These are phyloP conservation scores for Trichopria drosophilae DNA, from an alignment of 2,888 invertebrate species.

Conservation along the genomic window DNA sequence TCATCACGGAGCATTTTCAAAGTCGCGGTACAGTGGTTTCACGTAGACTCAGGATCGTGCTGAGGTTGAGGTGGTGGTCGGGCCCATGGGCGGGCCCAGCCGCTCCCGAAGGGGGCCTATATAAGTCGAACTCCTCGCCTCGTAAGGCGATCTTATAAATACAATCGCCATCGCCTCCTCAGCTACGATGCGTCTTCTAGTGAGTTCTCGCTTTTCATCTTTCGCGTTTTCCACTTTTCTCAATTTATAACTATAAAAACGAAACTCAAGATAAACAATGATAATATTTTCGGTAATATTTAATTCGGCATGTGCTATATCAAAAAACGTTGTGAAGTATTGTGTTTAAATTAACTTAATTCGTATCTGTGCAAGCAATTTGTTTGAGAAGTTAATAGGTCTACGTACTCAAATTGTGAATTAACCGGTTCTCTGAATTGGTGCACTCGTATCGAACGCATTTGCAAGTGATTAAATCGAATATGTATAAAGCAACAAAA, in stretches of 20 bases:
- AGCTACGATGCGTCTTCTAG: constrained; percentile 48
- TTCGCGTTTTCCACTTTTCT: neutral
- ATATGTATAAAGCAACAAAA: too few relatives aligned
- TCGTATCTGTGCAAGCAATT: too few relatives aligned
- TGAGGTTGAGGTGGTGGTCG: constrained; percentile 49
- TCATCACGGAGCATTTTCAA: constrained; percentile 36
- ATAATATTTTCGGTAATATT: neutral
- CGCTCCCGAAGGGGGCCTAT: constrained; percentile 56
- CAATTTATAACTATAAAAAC: neutral
- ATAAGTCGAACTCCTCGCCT: constrained; percentile 34
- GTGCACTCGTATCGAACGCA: too few relatives aligned
- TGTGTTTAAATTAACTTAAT: too few relatives aligned
- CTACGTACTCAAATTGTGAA: too few relatives aligned
- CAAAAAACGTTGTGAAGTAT: too few relatives aligned
- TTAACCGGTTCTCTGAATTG: too few relatives aligned
- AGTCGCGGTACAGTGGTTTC: constrained; percentile 38
- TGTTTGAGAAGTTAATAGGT: too few relatives aligned
- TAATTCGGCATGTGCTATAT: too few relatives aligned
- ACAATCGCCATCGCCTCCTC: constrained; percentile 50
- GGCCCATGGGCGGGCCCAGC: constrained; percentile 56
- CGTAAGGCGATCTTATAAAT: constrained; percentile 51
- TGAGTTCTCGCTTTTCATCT: constrained; percentile 42
- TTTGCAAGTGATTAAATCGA: too few relatives aligned
- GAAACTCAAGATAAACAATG: neutral
- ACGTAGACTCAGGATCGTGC: constrained; percentile 33